Evolutionary conservation across 2,113 vertebrate genomes (phyloP), one percentile per base, ranked within the genome.

Genomic region (Lanius collurio): DNA sequence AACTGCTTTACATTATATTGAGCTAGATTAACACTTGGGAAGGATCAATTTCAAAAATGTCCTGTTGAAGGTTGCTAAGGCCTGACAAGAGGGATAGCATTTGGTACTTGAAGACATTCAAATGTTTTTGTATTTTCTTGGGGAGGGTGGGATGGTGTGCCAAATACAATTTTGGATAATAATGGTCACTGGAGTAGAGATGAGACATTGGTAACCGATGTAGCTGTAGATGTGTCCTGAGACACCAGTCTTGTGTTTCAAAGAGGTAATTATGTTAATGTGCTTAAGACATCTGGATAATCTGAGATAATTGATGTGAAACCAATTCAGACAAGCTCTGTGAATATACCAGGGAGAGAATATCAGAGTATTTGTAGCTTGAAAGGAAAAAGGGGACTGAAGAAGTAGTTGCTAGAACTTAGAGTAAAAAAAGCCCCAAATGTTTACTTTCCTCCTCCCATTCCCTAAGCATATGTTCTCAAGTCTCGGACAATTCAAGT

Each of bases 391-490:
- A 60, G 12, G 55, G 15, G 7, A 5, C 30, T 82, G 35, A 60
- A 69, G 44, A 69, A 59, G 35, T 19, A 59, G 15, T 42, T 47
- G 11, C 41, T 76, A 33, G 11, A 76, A 81, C 22, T 62, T 67
- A 30, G 30, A 50, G 15, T 78, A 27, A 35, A 74, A 79, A 57
- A 33, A 33, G 1, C 8, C 11, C 41, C 47, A 57, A 52, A 56
- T 4, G 1, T 13, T 81, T 81, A n/a, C 23, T 64, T 1, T 46
- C 7, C 5, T 53, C 6, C 11, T 6, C 15, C 11, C 3, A 5
- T 26, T 37, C 22, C 13, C 15, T 19, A 47, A 30, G 11, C 31
- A 18, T 50, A 35, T 42, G 24, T 74, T 78, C 71, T 39, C 26
- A 74, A 60, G 50, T 64, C 28, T 78, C 55, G 83, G 81, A 78